phyloP scores from a whole-genome alignment of 2,797 vertebrate species.

The Gobionotothen gibberifrons region DNA sequence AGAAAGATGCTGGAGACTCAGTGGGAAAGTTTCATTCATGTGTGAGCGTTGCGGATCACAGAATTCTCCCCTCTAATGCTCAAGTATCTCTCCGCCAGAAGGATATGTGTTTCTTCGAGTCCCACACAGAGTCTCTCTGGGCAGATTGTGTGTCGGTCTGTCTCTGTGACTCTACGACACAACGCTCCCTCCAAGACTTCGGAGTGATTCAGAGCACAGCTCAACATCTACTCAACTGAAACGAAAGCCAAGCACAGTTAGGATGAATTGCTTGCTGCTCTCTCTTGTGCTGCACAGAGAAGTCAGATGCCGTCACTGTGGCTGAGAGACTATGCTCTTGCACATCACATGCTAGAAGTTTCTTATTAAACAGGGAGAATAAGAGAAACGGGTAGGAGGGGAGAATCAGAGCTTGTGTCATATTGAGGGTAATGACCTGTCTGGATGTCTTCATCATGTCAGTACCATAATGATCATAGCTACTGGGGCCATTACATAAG shows the following conservation, averaged over 20 bases:
- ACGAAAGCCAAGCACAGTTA: constrained; percentile 65
- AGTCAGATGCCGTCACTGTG: constrained; percentile 61
- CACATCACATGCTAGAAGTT: constrained; percentile 64
- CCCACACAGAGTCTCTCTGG: constrained; percentile 63
- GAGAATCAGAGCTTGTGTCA: constrained; percentile 63
- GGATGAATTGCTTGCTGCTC: constrained; percentile 77
- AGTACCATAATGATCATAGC: constrained; percentile 68
- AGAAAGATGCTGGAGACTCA: constrained; percentile 64
- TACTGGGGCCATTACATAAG: constrained; percentile 54
- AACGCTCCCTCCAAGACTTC: constrained; percentile 65
- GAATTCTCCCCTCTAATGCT: constrained; percentile 73
- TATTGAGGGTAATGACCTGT: constrained; percentile 79
- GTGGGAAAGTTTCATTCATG: constrained; percentile 77
- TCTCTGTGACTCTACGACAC: constrained; percentile 67
- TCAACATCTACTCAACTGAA: constrained; percentile 70
- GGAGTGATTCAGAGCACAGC: constrained; percentile 67
- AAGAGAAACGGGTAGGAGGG: constrained; percentile 37
- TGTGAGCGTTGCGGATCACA: constrained; percentile 77
- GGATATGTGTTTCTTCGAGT: constrained; percentile 68
- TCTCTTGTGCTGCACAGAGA: constrained; percentile 65
- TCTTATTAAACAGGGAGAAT: constrained; percentile 68
- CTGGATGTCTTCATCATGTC: constrained; percentile 77
- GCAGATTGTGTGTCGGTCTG: constrained; percentile 72
- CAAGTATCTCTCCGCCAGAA: constrained; percentile 67
- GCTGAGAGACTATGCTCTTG: constrained; percentile 61